Percentiles rank a stretch among this genome's conserved stretches.
Evolutionary conservation across 2,113 vertebrate species (phyloP).

Genomic region (Spilogale gracilis): DNA sequence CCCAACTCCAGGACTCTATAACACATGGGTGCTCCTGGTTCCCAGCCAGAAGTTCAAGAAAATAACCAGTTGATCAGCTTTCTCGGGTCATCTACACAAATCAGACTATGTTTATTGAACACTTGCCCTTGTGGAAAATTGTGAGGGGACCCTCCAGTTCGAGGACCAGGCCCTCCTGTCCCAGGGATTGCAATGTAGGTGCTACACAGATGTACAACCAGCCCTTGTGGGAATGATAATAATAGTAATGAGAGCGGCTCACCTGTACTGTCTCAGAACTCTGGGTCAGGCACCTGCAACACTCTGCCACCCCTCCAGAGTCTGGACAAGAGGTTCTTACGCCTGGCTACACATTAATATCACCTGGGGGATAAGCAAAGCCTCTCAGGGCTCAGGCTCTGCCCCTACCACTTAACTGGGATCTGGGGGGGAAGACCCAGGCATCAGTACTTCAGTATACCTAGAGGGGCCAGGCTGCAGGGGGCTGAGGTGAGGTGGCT

Average conservation of each 20-base stretch:
- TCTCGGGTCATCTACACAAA: neutral
- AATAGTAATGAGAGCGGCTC: neutral
- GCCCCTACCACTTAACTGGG: neutral
- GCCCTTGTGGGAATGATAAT: neutral
- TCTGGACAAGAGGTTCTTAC: neutral
- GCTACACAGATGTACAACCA: neutral
- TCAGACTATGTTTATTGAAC: neutral
- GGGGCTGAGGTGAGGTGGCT: neutral
- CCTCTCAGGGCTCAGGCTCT: neutral
- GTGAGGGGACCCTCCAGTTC: neutral
- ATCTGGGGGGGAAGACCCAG: neutral
- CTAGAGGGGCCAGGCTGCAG: neutral
- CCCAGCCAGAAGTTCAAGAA: neutral
- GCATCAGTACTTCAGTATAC: neutral
- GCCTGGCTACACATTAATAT: neutral
- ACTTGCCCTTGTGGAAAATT: neutral
- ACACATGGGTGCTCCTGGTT: neutral
- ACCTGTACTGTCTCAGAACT: fast-evolving
- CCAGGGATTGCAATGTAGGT: neutral
- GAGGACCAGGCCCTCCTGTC: neutral
- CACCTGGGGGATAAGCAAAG: neutral
- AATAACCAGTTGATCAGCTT: neutral
- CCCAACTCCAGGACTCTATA: neutral
- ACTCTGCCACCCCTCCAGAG: neutral
- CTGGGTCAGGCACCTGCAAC: too few relatives aligned